Base-by-base conservation (phyloP, 2,888 invertebrate species). In the Polymixis flavicincta region DNA sequence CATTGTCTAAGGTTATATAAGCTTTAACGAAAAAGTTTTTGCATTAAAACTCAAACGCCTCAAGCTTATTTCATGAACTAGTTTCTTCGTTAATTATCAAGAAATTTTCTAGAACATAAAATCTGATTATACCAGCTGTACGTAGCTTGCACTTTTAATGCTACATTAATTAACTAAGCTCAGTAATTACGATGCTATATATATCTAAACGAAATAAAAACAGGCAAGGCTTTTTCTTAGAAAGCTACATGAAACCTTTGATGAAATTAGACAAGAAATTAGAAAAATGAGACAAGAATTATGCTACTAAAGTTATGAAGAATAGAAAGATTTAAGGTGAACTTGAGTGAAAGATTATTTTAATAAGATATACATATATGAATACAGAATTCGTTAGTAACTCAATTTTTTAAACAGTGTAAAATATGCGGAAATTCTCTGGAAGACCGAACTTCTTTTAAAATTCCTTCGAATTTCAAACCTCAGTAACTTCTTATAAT, bases 81-180 rank as follows among this genome's bases (percentile, higher is more conserved):
- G 60, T 55, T 52, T 45, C 70, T 69, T 60, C 59, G 54, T 55
- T 60, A 64, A 54, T 67, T 61, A 74, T 37, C 48, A 70, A 68
- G 60, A 68, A 76, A 83, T 50, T 68, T 73, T 73, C 75, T 76
- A 66, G 76, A 71, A 76, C 79, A 71, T 73, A 70, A 63, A 78
- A 83, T 71, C 65, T 61, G 64, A 69, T 73, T 59, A 52, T 52
- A 59, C 54, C 11, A 50, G 37, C 45, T 57, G 45, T 63, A 59
- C 45, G 45, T 54, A 52, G 68, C 68, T 60, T 68, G 71, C 76
- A 74, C 64, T 76, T 78, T 77, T 71, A 75, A 77, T 67, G 48
- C 37, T 54, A 42, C 72, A 73, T 79, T 79, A 75, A 82, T 84
- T 82, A 71, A 69, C 76, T 63, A 52, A 28, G 73, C 68, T 63